Evolutionary conservation across 2,888 invertebrate genomes (phyloP).

Genomic region (Molanna angustata): DNA sequence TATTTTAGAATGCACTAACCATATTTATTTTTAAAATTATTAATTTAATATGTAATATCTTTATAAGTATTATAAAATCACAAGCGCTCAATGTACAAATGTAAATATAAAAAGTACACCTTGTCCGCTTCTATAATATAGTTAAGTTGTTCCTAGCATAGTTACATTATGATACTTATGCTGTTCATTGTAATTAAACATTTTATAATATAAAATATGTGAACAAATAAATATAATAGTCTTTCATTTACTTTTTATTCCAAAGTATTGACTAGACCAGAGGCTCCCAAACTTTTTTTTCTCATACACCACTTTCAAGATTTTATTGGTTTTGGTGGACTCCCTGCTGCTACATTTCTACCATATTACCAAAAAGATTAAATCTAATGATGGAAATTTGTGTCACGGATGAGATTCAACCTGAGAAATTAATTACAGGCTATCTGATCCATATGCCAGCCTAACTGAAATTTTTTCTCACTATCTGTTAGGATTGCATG

Average conservation of each 20-base stretch:
- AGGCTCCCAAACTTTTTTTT: too few species aligned
- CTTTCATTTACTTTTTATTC: conserved; percentile 5
- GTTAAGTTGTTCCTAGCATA: conserved; percentile 58
- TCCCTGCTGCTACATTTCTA: too few species aligned
- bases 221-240: conserved; percentile 13
- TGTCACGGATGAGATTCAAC: too few species aligned
- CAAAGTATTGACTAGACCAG: too few species aligned
- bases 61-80: conserved; percentile 49
- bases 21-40: conserved; percentile 50
- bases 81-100: conserved; percentile 59
- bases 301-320: too few species aligned
- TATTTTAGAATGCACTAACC: conserved; percentile 35
- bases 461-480: too few species aligned
- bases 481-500: too few species aligned
- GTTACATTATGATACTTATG: conserved; percentile 60
- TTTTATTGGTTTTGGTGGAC: too few species aligned
- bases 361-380: too few species aligned
- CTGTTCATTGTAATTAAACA: conserved; percentile 61
- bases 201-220: conserved; percentile 54
- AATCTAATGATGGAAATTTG: too few species aligned
- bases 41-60: conserved; percentile 42
- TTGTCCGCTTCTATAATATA: conserved; percentile 54
- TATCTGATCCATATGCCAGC: too few species aligned
- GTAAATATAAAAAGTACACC: conserved; percentile 56
- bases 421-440: too few species aligned